phyloP scores from a whole-genome alignment of 2,888 invertebrate genomes.

The Apomyelois bistriatella region DNA sequence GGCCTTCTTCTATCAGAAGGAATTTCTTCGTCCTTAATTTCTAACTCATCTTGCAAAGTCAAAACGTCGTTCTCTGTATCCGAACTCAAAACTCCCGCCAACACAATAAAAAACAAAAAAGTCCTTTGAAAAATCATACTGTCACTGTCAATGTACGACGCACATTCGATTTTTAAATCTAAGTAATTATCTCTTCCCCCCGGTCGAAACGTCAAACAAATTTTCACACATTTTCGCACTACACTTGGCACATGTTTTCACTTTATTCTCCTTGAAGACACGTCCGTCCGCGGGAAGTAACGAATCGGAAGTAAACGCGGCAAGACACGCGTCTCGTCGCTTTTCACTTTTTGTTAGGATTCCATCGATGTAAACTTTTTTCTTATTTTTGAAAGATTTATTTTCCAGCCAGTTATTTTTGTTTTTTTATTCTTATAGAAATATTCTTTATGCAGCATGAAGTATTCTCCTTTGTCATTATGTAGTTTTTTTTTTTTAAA shows the following conservation, averaged over 20 bases:
- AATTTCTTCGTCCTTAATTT: constrained; percentile 46
- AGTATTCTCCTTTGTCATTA: background rate
- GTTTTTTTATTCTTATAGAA: background rate
- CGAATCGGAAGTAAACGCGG: constrained; percentile 64
- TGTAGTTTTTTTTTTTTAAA: background rate
- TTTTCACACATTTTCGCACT: constrained; percentile 43
- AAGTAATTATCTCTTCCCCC: constrained; percentile 37
- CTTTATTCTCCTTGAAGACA: constrained; percentile 30
- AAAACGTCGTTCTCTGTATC: constrained; percentile 69
- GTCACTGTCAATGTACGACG: constrained; percentile 1
- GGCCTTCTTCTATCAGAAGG: constrained; percentile 72
- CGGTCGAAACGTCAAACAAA: constrained; percentile 43
- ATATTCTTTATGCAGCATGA: background rate
- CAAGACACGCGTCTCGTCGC: constrained; percentile 39
- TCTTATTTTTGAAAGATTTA: constrained; percentile 5
- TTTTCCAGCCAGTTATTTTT: constrained; percentile 5
- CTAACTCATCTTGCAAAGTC: constrained; percentile 66
- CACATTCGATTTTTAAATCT: constrained; percentile 51
- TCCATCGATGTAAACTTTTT: constrained; percentile 31
- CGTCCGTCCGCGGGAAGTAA: constrained; percentile 56
- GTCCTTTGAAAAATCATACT: constrained; percentile 32
- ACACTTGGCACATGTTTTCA: constrained; percentile 35
- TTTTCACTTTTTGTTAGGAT: constrained; percentile 64
- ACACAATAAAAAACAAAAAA: constrained; percentile 34
- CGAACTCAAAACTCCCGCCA: constrained; percentile 39